phyloP scores from a whole-genome alignment of 2,113 vertebrate genomes.

The Atrichornis clamosus region DNA sequence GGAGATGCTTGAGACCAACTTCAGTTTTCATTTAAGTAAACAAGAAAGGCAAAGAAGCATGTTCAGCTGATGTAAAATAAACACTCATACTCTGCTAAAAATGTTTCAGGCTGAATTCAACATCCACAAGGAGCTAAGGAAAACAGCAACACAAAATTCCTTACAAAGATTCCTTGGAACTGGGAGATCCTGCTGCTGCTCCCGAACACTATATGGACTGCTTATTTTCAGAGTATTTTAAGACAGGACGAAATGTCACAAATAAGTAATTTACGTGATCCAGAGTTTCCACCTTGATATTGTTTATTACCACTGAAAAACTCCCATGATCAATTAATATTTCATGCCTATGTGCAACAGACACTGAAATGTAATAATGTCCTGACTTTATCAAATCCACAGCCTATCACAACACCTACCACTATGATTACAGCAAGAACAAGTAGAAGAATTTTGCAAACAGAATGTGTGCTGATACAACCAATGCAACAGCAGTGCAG shows the following conservation, averaged over 20 bases:
- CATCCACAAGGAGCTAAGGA: neutral
- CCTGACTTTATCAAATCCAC: neutral
- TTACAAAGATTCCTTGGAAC: neutral
- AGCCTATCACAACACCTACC: neutral
- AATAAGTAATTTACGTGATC: neutral
- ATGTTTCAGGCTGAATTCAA: neutral
- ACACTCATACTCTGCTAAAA: neutral
- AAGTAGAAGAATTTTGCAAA: neutral
- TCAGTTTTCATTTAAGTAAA: neutral
- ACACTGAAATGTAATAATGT: neutral
- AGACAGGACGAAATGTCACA: neutral
- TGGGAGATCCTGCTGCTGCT: neutral
- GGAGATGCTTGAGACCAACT: neutral
- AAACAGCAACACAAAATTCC: neutral
- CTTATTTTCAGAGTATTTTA: neutral
- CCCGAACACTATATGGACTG: neutral
- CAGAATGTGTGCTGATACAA: neutral
- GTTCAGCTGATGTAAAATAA: constrained; percentile 5
- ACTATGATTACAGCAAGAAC: neutral
- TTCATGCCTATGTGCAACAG: neutral
- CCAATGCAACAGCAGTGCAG: neutral
- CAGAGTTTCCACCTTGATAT: neutral
- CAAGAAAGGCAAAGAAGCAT: neutral
- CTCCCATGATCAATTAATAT: neutral
- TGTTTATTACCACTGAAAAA: neutral